Percentiles rank a stretch among this genome's conserved stretches.
These are phyloP conservation scores for Poecile atricapillus DNA, from an alignment of 2,113 vertebrate genomes.

Conservation along the genomic window DNA sequence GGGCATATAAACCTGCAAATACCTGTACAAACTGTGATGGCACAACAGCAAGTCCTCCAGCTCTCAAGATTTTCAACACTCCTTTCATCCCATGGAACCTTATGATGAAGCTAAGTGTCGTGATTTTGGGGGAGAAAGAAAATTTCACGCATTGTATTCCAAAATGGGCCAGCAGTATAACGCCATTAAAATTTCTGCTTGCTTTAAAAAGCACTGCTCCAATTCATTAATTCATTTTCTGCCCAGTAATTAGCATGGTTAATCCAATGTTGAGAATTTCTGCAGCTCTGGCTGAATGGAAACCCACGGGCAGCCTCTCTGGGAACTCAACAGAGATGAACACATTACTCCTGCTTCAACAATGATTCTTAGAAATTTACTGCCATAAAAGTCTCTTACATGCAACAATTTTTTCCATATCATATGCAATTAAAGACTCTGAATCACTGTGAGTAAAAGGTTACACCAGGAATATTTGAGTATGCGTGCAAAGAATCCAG, in stretches of 20 bases:
- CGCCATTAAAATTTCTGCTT: not conserved
- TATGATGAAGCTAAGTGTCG: not conserved
- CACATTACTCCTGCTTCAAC: not conserved
- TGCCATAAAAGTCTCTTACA: not conserved
- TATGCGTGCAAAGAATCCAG: not conserved
- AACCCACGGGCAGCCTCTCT: not conserved
- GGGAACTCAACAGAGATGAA: not conserved
- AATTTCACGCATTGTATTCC: not conserved
- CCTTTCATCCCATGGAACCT: not conserved
- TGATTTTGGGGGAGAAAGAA: not conserved
- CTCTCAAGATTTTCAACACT: not conserved
- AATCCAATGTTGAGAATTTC: not conserved
- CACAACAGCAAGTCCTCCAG: rapidly evolving
- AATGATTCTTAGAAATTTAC: not conserved
- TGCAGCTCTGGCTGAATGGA: not conserved
- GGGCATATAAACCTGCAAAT: not conserved
- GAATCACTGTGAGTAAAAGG: not conserved
- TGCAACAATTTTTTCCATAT: not conserved
- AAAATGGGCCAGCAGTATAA: not conserved
- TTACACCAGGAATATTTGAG: not conserved
- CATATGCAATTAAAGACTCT: not conserved
- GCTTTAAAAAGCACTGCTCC: not conserved
- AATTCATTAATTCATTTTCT: not conserved
- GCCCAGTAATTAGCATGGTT: not conserved
- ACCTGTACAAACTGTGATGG: not conserved